phyloP scores from a whole-genome alignment of 2,888 invertebrate genomes.

The Neoascia interrupta region DNA sequence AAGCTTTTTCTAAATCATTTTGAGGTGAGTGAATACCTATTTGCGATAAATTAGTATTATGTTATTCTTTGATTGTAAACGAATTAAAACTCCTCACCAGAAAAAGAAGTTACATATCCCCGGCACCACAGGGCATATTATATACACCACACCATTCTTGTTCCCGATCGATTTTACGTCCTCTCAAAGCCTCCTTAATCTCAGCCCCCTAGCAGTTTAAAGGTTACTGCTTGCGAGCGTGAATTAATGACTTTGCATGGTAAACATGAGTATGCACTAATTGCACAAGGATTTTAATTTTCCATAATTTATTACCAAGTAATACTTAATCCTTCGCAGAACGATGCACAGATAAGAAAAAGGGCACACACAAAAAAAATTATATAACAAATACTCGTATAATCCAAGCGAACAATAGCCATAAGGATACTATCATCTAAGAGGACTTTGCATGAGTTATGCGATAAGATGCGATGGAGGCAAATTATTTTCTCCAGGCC shows the following conservation, averaged over 20 bases:
- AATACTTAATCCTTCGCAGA: conserved; percentile 63
- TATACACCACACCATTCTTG: no score
- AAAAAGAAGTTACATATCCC: no score
- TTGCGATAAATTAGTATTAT: no score
- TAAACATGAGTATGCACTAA: conserved; percentile 66
- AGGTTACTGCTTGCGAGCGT: conserved; percentile 39
- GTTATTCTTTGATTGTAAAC: no score
- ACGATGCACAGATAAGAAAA: conserved; percentile 59
- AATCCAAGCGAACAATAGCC: conserved; percentile 64
- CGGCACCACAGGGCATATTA: no score
- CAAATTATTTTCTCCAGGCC: no score
- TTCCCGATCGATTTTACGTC: no score
- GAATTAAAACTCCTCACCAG: no score
- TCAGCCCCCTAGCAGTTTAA: conserved; percentile 12
- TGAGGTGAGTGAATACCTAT: no score
- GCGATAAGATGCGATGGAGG: conserved; percentile 61
- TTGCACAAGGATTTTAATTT: conserved; percentile 60
- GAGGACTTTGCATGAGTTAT: conserved; percentile 69
- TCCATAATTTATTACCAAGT: conserved; percentile 66
- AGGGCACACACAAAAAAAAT: conserved; percentile 12
- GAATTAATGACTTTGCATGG: conserved; percentile 65
- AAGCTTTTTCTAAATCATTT: no score
- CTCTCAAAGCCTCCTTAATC: no score
- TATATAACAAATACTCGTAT: conserved; percentile 51
- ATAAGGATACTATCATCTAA: conserved; percentile 57